These are phyloP conservation scores for Dolichopus griseipennis DNA, from an alignment of 2,888 invertebrate species.

Conservation along the genomic window DNA sequence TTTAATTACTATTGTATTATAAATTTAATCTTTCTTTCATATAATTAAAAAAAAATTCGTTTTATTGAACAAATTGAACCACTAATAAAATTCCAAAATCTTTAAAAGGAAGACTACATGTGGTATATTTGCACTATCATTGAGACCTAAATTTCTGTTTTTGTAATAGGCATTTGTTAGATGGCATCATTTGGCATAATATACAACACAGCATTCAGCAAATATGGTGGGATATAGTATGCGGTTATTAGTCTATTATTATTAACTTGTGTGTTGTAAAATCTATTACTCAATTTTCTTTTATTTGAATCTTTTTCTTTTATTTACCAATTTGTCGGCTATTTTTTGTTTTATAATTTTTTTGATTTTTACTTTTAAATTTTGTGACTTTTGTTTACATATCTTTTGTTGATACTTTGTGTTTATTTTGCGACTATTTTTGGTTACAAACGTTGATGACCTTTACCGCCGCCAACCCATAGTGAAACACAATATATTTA, in stretches of 20 bases:
- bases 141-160: background rate
- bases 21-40: no score
- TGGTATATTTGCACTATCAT: background rate
- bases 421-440: background rate
- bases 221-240: background rate
- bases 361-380: background rate
- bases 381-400: background rate
- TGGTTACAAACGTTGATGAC: background rate
- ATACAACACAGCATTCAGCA: background rate
- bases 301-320: background rate
- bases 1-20: no score
- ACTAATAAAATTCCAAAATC: no score
- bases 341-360: background rate
- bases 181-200: background rate
- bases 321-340: background rate
- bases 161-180: background rate
- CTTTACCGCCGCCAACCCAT: slow-evolving; percentile 4
- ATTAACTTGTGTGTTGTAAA: background rate
- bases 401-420: background rate
- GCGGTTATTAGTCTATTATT: background rate
- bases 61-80: no score
- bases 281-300: background rate
- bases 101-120: no score
- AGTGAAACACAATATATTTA: background rate
- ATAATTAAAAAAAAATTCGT: no score